These are phyloP conservation scores for Thumatha senex DNA, from an alignment of 2,888 invertebrate genomes.

Conservation along the genomic window DNA sequence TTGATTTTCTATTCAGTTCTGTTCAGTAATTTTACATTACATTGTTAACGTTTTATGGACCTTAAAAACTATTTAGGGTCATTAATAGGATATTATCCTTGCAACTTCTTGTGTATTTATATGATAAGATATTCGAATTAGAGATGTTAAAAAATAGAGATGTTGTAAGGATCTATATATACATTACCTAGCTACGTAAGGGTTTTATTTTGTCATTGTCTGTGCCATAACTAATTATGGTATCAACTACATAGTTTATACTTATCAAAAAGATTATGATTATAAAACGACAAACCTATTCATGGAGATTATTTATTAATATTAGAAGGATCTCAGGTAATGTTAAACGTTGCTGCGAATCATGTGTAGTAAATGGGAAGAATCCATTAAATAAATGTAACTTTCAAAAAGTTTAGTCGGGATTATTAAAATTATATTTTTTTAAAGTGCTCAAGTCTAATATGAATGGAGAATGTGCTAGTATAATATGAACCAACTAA, in stretches of 20 bases:
- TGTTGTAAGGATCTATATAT: conserved; percentile 13
- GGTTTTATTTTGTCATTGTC: conserved; percentile 14
- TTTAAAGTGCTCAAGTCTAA: conserved; percentile 10
- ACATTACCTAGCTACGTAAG: conserved; percentile 12
- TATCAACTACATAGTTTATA: conserved; percentile 13
- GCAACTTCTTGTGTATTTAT: no score
- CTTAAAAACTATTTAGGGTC: no score
- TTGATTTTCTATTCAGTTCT: no score
- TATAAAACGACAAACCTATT: conserved; percentile 5
- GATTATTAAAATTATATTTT: conserved; percentile 23
- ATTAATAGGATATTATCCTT: no score
- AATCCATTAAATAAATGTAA: conserved; percentile 61
- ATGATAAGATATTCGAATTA: no score
- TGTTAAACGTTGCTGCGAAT: conserved; percentile 46
- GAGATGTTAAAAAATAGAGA: no score
- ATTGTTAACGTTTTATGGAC: no score
- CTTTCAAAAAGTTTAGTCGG: conserved; percentile 65
- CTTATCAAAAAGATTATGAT: no score
- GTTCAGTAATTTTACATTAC: no score
- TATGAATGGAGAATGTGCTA: conserved; percentile 2
- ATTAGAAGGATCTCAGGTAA: conserved; percentile 37
- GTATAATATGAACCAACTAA: no score
- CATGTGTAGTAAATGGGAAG: conserved; percentile 49
- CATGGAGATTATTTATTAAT: conserved; percentile 9
- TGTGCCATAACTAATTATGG: not conserved